Percentiles rank a stretch among this genome's conserved stretches.
These are phyloP conservation scores for Sparidentex hasta DNA, from an alignment of 2,797 vertebrate species.

Conservation along the genomic window DNA sequence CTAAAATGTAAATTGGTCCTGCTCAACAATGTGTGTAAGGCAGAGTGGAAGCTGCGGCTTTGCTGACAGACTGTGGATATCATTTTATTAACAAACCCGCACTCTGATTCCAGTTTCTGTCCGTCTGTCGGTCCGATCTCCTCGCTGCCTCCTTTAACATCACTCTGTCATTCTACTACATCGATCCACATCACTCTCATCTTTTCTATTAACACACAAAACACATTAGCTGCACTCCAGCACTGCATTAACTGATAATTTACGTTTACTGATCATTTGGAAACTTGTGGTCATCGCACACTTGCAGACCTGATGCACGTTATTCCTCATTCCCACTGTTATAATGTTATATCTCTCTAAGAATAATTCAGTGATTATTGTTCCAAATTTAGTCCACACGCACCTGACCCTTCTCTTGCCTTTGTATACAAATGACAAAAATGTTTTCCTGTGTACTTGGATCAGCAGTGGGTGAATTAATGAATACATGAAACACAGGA, in stretches of 20 bases:
- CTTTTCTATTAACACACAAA: conserved; percentile 15
- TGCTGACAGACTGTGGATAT: conserved; percentile 60
- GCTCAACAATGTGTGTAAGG: conserved; percentile 60
- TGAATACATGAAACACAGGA: conserved; percentile 19
- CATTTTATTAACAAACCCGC: conserved; percentile 69
- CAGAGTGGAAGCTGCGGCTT: conserved; percentile 51
- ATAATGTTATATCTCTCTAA: background rate
- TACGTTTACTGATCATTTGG: background rate
- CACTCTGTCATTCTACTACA: conserved; percentile 15
- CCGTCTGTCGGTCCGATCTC: conserved; percentile 45
- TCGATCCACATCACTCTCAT: conserved; percentile 5
- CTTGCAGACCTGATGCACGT: conserved; percentile 5
- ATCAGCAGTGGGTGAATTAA: conserved; percentile 37
- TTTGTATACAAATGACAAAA: conserved; percentile 26
- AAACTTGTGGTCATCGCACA: background rate
- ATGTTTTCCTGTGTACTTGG: conserved; percentile 19
- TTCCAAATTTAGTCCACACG: conserved; percentile 21
- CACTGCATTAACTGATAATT: background rate
- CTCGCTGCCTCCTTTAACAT: conserved; percentile 22
- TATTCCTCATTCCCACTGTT: conserved; percentile 6
- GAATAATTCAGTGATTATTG: conserved; percentile 47
- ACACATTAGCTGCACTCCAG: conserved; percentile 13
- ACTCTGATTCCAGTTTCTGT: conserved; percentile 50
- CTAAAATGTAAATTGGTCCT: conserved; percentile 79
- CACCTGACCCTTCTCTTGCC: conserved; percentile 19